Conservation (phyloP, 1,140 invertebrate species). For the Maniola jurtina region DNA sequence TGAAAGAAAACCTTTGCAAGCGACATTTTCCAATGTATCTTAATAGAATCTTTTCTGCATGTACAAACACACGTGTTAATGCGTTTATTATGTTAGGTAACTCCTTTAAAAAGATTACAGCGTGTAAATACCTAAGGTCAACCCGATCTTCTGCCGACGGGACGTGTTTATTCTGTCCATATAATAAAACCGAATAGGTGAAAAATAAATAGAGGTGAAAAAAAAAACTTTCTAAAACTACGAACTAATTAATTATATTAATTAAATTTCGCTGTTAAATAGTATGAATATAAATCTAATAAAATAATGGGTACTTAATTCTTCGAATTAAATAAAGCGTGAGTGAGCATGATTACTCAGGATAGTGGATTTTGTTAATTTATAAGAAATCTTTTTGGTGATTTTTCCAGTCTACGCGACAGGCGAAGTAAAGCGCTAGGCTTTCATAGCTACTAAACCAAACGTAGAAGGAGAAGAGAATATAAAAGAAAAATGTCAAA, state of each 20-base stretch:
- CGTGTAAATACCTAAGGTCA: background rate
- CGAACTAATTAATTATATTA: no score
- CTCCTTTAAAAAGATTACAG: conserved; percentile 33
- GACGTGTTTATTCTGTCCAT: conserved; percentile 8
- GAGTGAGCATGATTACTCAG: no score
- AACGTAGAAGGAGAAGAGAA: background rate
- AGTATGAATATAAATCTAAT: no score
- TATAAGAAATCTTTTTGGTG: no score
- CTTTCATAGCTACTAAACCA: background rate
- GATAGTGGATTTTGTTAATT: no score
- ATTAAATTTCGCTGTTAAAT: no score
- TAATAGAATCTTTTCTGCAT: conserved; percentile 31
- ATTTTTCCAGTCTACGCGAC: background rate
- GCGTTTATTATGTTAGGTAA: conserved; percentile 32
- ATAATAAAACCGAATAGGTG: conserved; percentile 5
- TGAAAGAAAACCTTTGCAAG: conserved; percentile 9
- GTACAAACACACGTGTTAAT: conserved; percentile 26
- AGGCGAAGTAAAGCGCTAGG: background rate
- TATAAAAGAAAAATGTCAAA: conserved; percentile 17
- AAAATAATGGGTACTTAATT: no score
- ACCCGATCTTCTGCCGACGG: conserved; percentile 17
- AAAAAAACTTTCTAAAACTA: no score
- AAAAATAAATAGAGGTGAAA: no score
- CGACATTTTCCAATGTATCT: conserved; percentile 8
- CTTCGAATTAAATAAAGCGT: no score